Evolutionary conservation across 2,797 vertebrate genomes (phyloP), one percentile per base, ranked within the genome.

Genomic region (Antennarius maculatus): DNA sequence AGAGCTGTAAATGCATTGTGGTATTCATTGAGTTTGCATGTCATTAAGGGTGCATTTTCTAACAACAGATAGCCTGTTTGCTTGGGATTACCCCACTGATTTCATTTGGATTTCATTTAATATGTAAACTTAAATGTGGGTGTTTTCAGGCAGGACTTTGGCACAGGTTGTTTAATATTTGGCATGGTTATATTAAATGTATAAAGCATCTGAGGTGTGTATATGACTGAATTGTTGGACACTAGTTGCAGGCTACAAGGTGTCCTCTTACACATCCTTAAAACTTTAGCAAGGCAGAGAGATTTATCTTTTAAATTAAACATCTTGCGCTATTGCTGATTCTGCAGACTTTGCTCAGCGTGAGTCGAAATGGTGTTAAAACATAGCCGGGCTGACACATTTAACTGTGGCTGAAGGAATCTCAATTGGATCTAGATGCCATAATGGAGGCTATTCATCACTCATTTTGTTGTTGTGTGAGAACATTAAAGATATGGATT

Each of bases 391-490:
- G 62, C 41, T 56, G 71, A 73, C 69, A 76, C 60, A 11, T 73
- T 84, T 61, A 78, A 46, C 57, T 45, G 52, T 47, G 42, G 71
- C 81, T 79, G 73, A 47, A 55, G 53, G 81, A 73, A 68, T 74
- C 82, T 76, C 74, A 86, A 85, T 81, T 84, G 79, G 79, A 91
- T 88, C 78, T 77, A 74, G 77, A 61, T 58, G 56, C 60, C 83
- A 87, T 88, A 83, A 86, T 45, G 70, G 43, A 23, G 57, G 49
- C 50, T 69, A 83, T 81, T 90, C 77, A 80, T 90, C 80, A 71
- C 79, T 89, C 80, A 86, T 88, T 87, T 89, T 82, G 80, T 76
- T 82, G 79, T 77, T 51, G 60, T 71, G 42, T 65, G 80, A 57
- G 76, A 79, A 83, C 69, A 79, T 85, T 82, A 78, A 59, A 82